phyloP scores from a whole-genome alignment of 1,140 invertebrate species.

The Pygmarrhopalites habei region DNA sequence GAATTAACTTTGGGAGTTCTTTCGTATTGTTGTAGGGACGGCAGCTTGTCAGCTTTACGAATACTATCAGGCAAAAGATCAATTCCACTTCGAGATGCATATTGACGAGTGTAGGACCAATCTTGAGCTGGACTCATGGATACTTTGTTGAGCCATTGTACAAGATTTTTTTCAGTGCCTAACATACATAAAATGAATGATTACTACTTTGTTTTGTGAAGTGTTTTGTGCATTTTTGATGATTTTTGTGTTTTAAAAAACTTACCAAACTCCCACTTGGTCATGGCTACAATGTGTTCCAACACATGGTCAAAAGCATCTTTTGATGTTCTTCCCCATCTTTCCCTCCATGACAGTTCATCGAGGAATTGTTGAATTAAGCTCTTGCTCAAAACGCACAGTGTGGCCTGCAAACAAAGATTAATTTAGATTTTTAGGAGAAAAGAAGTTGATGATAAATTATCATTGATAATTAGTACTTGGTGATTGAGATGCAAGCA shows the following conservation, averaged over 20 bases:
- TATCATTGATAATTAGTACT: slow-evolving; percentile 3
- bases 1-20: neutral
- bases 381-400: slow-evolving; percentile 69
- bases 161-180: no score
- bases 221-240: no score
- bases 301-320: slow-evolving; percentile 74
- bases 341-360: slow-evolving; percentile 71
- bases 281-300: slow-evolving; percentile 67
- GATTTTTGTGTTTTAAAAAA: no score
- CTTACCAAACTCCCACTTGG: slow-evolving; percentile 52
- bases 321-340: slow-evolving; percentile 64
- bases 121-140: slow-evolving; percentile 69
- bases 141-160: slow-evolving; percentile 53
- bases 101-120: slow-evolving; percentile 55
- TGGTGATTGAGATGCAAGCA: neutral
- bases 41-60: slow-evolving; percentile 3
- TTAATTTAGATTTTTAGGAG: no score
- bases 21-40: neutral
- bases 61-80: slow-evolving; percentile 32
- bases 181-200: neutral
- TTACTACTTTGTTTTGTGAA: no score
- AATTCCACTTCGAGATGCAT: slow-evolving; percentile 15
- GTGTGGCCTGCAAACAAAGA: slow-evolving; percentile 78
- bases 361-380: slow-evolving; percentile 85
- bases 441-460: no score